Evolutionary conservation across 2,888 invertebrate species (phyloP).

Genomic region (Drosophila kanekoi): DNA sequence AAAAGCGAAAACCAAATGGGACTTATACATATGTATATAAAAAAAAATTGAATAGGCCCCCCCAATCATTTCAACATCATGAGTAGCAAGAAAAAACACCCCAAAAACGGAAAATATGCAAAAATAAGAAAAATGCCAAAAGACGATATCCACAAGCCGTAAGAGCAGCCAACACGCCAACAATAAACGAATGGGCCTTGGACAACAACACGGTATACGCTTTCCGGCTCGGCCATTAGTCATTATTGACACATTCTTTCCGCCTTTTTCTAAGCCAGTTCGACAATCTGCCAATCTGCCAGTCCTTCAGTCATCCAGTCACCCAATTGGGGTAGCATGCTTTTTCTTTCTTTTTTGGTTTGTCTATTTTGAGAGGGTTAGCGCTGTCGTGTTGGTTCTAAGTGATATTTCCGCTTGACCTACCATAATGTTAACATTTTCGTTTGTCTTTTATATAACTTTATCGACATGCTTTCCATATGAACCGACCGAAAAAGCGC

Average conservation of each 20-base stretch:
- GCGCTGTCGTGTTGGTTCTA: constrained; percentile 35
- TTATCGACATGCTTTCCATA: constrained; percentile 10
- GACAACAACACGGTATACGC: constrained; percentile 16
- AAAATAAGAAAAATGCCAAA: constrained; percentile 59
- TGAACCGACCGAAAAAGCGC: not conserved
- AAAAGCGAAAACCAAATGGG: constrained; percentile 50
- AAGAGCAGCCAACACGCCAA: constrained; percentile 18
- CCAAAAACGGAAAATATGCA: constrained; percentile 53
- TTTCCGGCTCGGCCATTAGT: constrained; percentile 62
- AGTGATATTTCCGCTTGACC: constrained; percentile 67
- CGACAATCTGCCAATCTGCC: constrained; percentile 23
- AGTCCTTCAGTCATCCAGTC: not conserved
- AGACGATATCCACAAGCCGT: constrained; percentile 34
- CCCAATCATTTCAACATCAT: constrained; percentile 52
- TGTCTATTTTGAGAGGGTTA: constrained; percentile 1
- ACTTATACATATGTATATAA: constrained; percentile 10
- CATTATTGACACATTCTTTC: constrained; percentile 76
- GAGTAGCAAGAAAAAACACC: constrained; percentile 5
- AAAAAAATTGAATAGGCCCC: constrained; percentile 15
- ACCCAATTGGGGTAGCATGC: constrained; percentile 1
- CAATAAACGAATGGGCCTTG: constrained; percentile 37
- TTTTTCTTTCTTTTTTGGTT: constrained; percentile 7
- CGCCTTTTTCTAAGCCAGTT: constrained; percentile 58
- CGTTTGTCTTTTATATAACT: constrained; percentile 24
- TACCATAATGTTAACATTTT: constrained; percentile 59